Conservation (phyloP, 2,113 vertebrate species). For the Sterrhoptilus dennistouni region DNA sequence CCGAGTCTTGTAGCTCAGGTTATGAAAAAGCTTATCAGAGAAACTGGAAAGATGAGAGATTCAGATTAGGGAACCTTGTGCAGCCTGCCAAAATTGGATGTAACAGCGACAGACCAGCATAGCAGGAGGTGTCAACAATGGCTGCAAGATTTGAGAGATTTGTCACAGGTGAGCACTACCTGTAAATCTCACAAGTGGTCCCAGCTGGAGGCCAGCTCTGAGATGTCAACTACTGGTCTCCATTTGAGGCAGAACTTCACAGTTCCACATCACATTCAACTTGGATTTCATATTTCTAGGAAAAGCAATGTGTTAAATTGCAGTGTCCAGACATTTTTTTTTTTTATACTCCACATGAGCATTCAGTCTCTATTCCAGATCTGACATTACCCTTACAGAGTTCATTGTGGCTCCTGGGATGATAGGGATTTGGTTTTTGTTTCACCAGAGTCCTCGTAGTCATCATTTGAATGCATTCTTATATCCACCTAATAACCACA, state of each 20-base stretch:
- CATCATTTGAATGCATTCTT: background rate
- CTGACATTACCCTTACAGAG: background rate
- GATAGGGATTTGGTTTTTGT: background rate
- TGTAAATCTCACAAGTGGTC: background rate
- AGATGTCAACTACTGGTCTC: background rate
- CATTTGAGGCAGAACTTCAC: background rate
- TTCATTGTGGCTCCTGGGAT: background rate
- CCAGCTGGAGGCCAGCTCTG: background rate
- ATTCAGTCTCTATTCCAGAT: background rate
- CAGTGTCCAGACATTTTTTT: background rate
- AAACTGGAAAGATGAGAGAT: background rate
- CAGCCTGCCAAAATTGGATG: conserved; percentile 65
- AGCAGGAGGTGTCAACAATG: accelerated
- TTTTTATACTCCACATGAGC: background rate
- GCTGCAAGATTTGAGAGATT: background rate
- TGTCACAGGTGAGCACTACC: background rate
- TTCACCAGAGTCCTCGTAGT: background rate
- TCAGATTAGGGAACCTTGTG: conserved; percentile 74
- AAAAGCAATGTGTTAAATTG: background rate
- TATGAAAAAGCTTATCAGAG: conserved; percentile 67
- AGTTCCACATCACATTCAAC: background rate
- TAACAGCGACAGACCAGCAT: background rate
- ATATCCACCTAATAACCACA: background rate
- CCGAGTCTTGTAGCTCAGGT: conserved; percentile 51
- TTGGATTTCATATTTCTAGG: background rate